Base-by-base conservation (phyloP, 2,797 vertebrate genomes). In the Cyprinella venusta region DNA sequence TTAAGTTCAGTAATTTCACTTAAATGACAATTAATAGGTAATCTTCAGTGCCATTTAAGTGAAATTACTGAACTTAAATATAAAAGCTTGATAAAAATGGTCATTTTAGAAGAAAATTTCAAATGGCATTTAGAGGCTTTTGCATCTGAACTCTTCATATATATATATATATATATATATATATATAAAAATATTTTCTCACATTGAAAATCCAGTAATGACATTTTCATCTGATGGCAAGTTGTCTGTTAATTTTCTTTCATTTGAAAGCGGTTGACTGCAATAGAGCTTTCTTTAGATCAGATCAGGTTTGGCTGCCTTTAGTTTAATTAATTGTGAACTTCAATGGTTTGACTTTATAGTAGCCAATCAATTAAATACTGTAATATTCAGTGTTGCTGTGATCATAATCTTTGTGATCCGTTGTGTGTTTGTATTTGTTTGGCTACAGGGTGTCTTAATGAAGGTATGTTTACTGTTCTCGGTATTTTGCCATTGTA, bases 401-500 rank as follows among this genome's bases (percentile, higher is more conserved):
- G 56, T 59, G 56, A n/a, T 61, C 56, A 13, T 2, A 61, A 13
- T 24, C 10, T 61, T 13, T 61, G 21, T 59, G 54, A 10, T 24
- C n/a, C 3, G 10, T 12, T 59, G n/a, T 59, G n/a, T 59, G 42
- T 18, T 36, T 68, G 24, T 12, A n/a, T 59, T 70, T 59, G 33
- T 56, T 68, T 40, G n/a, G 33, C 19, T 40, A 3, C 10, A 63
- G 40, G 18, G 4, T 67, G 13, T 59, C 63, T 68, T 69, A 77
- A 56, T 26, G 48, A 52, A 68, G 56, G 63, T 26, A 52, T 52
- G 68, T n/a, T 30, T 26, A 61, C 52, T 71, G 68, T 63, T 80
- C 67, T 56, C 68, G 48, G 36, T 71, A 30, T 70, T 61, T 80
- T 80, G 68, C 36, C 36, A 21, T n/a, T 61, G 67, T 59, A 70